These are phyloP conservation scores for Himalopsyche tibetana DNA, from an alignment of 2,888 invertebrate genomes.

Conservation along the genomic window DNA sequence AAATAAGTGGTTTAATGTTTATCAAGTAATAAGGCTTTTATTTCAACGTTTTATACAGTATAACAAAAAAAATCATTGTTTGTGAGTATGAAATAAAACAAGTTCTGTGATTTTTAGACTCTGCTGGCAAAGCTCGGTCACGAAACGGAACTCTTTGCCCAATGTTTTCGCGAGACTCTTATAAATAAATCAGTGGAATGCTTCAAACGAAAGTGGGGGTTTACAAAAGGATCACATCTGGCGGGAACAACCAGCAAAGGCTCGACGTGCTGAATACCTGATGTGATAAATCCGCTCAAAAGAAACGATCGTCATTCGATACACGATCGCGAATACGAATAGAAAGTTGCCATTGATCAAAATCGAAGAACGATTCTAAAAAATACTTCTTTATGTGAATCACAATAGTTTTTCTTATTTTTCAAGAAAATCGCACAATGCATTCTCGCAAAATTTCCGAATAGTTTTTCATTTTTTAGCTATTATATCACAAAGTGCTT, in stretches of 20 bases:
- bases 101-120: background rate
- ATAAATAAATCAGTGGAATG: slow-evolving; percentile 34
- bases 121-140: background rate
- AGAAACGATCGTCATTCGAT: slow-evolving; percentile 29
- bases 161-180: slow-evolving; percentile 22
- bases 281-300: slow-evolving; percentile 9
- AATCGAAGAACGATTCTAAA: slow-evolving; percentile 11
- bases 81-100: no score
- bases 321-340: slow-evolving; percentile 21
- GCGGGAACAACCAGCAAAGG: slow-evolving; percentile 30
- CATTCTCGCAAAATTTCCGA: no score
- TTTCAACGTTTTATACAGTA: no score
- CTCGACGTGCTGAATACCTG: slow-evolving; percentile 24
- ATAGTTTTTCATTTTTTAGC: no score
- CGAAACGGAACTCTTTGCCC: slow-evolving; percentile 12
- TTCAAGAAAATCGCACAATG: no score
- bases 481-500: no score
- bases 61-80: no score
- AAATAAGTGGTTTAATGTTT: no score
- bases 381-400: background rate
- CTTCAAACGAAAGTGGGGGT: slow-evolving; percentile 26
- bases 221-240: slow-evolving; percentile 34
- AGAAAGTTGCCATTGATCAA: slow-evolving; percentile 30
- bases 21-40: no score
- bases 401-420: background rate